Conservation (phyloP, 92 coral and sea anemone species). For the Epizoanthus ramosus region DNA sequence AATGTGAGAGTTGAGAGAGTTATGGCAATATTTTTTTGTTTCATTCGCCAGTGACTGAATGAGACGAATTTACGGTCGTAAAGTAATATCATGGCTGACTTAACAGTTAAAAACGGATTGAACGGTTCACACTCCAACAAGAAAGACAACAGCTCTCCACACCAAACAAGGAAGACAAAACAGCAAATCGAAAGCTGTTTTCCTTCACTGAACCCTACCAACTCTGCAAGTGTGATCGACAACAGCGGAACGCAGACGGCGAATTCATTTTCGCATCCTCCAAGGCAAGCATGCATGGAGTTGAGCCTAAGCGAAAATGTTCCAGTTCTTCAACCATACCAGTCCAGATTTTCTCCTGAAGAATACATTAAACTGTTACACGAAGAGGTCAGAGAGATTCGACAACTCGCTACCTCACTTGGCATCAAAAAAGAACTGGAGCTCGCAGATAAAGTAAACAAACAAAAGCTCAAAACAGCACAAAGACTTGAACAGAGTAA, state of each 20-base stretch:
- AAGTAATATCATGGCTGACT: conserved; percentile 48
- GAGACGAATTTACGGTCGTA: not conserved
- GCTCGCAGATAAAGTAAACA: conserved; percentile 29
- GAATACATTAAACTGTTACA: conserved; percentile 54
- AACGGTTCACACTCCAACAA: conserved; percentile 47
- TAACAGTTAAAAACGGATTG: conserved; percentile 63
- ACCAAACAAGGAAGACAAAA: conserved; percentile 3
- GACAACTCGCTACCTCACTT: conserved; percentile 67
- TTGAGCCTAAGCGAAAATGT: not conserved
- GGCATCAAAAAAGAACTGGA: conserved; percentile 57
- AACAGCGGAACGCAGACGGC: not conserved
- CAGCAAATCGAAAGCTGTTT: conserved; percentile 9
- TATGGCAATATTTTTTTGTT: too few relatives aligned
- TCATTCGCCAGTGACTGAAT: too few relatives aligned
- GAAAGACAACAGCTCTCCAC: not conserved
- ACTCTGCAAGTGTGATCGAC: not conserved
- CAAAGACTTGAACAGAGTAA: conserved; percentile 18
- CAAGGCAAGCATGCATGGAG: not conserved
- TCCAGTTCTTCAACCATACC: conserved; percentile 26
- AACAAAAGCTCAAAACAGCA: conserved; percentile 19
- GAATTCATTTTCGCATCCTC: not conserved
- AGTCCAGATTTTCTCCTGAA: conserved; percentile 51
- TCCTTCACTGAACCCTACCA: conserved; percentile 9
- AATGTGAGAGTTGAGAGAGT: too few relatives aligned
- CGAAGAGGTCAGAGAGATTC: conserved; percentile 65